Conservation (phyloP, 2,113 vertebrate genomes). For the Chaetodon auriga region DNA sequence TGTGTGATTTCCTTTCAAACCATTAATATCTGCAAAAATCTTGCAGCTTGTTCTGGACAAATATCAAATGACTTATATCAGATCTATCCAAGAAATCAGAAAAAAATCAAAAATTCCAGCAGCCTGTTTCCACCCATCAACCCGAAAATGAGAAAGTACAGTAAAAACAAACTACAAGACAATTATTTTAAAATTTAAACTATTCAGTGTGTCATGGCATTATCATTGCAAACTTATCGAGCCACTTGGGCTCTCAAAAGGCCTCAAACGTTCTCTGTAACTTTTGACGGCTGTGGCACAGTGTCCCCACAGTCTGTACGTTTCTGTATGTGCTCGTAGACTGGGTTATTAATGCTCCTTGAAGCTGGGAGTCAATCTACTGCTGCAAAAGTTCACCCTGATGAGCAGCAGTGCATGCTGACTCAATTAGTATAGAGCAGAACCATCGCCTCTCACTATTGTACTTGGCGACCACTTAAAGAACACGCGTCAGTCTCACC, state of each 20-base stretch:
- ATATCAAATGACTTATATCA: neutral
- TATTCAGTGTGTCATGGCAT: neutral
- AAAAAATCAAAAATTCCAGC: neutral
- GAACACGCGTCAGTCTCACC: slow-evolving; percentile 75
- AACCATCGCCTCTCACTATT: slow-evolving; percentile 75
- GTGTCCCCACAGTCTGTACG: slow-evolving; percentile 1
- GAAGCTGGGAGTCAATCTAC: slow-evolving; percentile 68
- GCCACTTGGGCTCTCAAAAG: neutral
- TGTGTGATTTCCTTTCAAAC: neutral
- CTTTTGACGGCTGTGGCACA: neutral
- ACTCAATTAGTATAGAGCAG: slow-evolving; percentile 80
- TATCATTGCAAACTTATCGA: neutral
- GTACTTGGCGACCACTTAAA: slow-evolving; percentile 79
- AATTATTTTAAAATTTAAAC: neutral
- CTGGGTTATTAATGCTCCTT: slow-evolving; percentile 71
- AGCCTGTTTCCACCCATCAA: neutral
- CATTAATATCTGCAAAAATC: neutral
- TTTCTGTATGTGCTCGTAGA: slow-evolving; percentile 45
- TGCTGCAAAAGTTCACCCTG: slow-evolving; percentile 62
- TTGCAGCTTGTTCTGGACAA: neutral
- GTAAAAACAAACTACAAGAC: neutral
- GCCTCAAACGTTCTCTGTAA: slow-evolving; percentile 4
- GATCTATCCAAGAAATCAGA: neutral
- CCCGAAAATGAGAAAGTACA: neutral
- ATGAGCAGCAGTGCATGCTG: slow-evolving; percentile 74